Conservation (phyloP, 2,888 invertebrate species). For the Heliconius charithonia region DNA sequence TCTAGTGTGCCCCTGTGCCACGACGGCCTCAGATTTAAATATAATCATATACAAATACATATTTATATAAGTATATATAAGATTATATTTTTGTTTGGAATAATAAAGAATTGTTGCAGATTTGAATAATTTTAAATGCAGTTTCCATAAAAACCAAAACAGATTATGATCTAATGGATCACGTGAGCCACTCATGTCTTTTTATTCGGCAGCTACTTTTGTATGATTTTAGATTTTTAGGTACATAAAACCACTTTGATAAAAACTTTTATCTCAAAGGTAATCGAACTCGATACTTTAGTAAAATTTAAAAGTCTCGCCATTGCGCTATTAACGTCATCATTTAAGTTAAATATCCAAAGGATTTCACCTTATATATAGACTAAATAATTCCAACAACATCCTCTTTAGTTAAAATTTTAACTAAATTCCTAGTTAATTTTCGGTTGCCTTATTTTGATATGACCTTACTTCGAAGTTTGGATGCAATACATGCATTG, state of each 20-base stretch:
- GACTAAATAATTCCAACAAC: neutral
- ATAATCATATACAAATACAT: too few species aligned
- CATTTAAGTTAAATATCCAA: neutral
- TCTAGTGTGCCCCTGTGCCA: too few species aligned
- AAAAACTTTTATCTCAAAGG: neutral
- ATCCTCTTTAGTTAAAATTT: slow-evolving; percentile 14
- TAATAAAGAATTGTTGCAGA: neutral
- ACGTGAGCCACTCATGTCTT: neutral
- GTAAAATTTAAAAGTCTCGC: neutral
- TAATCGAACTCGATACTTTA: neutral
- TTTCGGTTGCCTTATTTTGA: slow-evolving; percentile 21
- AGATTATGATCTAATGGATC: neutral
- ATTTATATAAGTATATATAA: too few species aligned
- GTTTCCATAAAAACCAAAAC: neutral
- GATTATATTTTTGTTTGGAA: too few species aligned
- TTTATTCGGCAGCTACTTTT: neutral
- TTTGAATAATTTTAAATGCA: too few species aligned
- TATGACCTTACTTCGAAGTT: slow-evolving; percentile 28
- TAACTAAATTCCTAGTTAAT: slow-evolving; percentile 19
- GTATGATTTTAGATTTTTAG: neutral
- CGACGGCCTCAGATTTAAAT: too few species aligned
- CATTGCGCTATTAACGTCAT: neutral
- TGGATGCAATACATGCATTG: slow-evolving; percentile 39
- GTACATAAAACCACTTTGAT: neutral
- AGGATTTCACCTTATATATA: slow-evolving; percentile 33